Conservation (phyloP, 2,113 vertebrate species). For the Elanoides forficatus region DNA sequence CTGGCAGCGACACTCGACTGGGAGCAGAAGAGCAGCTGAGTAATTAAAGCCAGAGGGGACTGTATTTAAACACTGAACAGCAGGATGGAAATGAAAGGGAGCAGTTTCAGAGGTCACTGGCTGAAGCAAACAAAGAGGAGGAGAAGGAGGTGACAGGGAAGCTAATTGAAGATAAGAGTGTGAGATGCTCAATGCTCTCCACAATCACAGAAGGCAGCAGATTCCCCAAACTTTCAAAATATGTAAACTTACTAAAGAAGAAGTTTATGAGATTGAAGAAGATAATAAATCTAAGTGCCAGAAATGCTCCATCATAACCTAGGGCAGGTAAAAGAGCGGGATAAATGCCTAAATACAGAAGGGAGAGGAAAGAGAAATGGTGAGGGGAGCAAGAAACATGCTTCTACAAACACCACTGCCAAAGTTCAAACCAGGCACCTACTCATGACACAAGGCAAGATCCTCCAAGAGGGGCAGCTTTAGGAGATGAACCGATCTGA, state of each 20-base stretch:
- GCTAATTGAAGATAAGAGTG: background rate
- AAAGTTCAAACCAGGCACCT: background rate
- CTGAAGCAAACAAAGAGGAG: background rate
- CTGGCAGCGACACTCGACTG: background rate
- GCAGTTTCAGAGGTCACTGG: background rate
- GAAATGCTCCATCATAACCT: background rate
- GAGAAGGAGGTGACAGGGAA: background rate
- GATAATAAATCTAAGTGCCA: background rate
- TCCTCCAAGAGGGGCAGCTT: background rate
- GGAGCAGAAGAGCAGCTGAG: background rate
- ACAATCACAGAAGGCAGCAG: background rate
- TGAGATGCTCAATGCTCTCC: background rate
- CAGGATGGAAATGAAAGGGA: background rate
- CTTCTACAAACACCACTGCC: background rate
- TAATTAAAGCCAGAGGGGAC: conserved; percentile 22
- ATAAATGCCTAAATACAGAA: background rate
- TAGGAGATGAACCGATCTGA: background rate
- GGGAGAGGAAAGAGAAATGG: background rate
- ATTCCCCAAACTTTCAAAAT: background rate
- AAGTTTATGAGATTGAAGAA: background rate
- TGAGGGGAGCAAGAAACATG: background rate
- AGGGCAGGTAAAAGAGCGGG: background rate
- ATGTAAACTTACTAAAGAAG: background rate
- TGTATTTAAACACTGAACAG: background rate
- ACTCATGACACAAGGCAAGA: background rate